Conservation (phyloP, 2,888 invertebrate genomes). For the Drosophila aldrichi region DNA sequence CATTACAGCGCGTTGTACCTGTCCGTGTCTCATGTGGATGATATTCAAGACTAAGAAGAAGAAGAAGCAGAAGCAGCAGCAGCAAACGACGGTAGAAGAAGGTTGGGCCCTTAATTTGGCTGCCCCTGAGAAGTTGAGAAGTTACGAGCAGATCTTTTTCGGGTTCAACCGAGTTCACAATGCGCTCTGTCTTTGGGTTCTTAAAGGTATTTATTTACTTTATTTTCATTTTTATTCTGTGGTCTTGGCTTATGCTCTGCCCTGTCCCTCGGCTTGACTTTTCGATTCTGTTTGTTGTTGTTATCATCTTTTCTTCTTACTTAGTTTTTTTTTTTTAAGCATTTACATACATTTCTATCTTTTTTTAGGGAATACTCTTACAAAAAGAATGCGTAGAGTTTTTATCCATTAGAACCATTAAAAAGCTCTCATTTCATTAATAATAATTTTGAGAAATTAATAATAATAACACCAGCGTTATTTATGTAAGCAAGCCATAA, state of each 20-base stretch:
- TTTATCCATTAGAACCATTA: background rate
- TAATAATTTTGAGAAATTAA: background rate
- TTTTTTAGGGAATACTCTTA: constrained; percentile 11
- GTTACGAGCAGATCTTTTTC: constrained; percentile 36
- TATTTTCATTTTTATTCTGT: constrained; percentile 32
- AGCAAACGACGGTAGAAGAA: constrained; percentile 9
- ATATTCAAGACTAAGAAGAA: background rate
- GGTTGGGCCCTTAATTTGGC: constrained; percentile 47
- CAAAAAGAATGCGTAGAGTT: background rate
- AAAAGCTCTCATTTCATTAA: background rate
- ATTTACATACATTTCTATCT: constrained; percentile 38
- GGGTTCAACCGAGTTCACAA: constrained; percentile 74
- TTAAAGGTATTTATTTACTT: constrained; percentile 59
- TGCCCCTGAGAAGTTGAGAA: constrained; percentile 27
- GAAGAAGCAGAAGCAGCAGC: background rate
- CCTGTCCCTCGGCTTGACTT: constrained; percentile 28
- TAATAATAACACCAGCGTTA: background rate
- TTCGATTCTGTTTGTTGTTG: constrained; percentile 64
- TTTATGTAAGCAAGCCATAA: background rate
- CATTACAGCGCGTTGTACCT: constrained; percentile 52
- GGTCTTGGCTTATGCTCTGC: constrained; percentile 18
- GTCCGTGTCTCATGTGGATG: constrained; percentile 28
- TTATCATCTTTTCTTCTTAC: constrained; percentile 42
- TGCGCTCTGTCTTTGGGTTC: constrained; percentile 35
- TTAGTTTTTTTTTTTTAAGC: constrained; percentile 1